Conservation (phyloP, 1,140 invertebrate species). For the Scaptomyza hsui region DNA sequence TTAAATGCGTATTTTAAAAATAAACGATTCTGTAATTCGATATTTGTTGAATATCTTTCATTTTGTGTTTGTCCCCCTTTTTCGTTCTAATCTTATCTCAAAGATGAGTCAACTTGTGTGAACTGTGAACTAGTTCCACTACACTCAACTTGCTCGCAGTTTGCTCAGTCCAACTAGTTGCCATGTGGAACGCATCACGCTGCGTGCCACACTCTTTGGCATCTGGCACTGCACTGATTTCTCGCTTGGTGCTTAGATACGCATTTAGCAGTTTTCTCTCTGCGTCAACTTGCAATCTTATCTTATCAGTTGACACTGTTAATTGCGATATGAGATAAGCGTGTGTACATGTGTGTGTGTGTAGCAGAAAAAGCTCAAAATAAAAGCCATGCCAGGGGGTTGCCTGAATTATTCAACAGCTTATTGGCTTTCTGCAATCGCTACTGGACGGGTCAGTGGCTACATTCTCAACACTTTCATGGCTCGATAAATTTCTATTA, state of each 20-base stretch:
- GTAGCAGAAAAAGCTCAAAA: conserved; percentile 6
- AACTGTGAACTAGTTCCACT: not conserved
- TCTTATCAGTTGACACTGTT: conserved; percentile 48
- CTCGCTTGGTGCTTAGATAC: conserved; percentile 2
- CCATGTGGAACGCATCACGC: not conserved
- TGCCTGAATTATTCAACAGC: conserved; percentile 67
- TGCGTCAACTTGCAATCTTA: conserved; percentile 44
- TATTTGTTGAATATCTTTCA: conserved; percentile 56
- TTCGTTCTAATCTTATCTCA: not conserved
- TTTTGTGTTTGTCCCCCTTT: conserved; percentile 54
- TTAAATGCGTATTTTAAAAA: conserved; percentile 66
- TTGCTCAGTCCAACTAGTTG: conserved; percentile 23
- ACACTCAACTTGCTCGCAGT: not conserved
- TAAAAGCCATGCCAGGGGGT: not conserved
- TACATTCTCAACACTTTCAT: conserved; percentile 77
- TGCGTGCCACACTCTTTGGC: conserved; percentile 24
- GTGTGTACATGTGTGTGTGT: conserved; percentile 8
- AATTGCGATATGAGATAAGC: conserved; percentile 59
- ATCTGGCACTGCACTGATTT: conserved; percentile 59
- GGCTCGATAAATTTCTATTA: conserved; percentile 81
- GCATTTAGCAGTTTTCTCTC: conserved; percentile 22
- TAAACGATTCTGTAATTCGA: conserved; percentile 66
- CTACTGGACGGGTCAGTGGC: conserved; percentile 11
- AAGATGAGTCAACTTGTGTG: not conserved
- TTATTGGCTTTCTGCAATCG: conserved; percentile 67